phyloP scores from a whole-genome alignment of 2,888 invertebrate genomes.

The Aproaerema taeniolella region DNA sequence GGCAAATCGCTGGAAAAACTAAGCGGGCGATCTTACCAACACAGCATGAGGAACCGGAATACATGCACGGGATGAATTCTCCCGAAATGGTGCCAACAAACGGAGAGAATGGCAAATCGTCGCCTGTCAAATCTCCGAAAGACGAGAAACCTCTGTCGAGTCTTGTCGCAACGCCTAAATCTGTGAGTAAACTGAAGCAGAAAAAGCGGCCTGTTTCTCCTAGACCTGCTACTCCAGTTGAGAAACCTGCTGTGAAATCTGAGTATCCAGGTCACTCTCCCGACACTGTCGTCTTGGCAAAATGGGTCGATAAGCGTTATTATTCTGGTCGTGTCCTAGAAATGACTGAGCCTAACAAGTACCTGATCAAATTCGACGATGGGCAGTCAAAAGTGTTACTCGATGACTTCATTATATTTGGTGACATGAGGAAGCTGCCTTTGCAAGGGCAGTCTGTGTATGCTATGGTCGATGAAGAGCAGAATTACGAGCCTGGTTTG shows the following conservation, averaged over 20 bases:
- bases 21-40: conserved; percentile 63
- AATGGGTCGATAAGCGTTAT: conserved; percentile 82
- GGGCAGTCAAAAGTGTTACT: conserved; percentile 76
- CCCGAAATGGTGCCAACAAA: conserved; percentile 69
- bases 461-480: conserved; percentile 71
- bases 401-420: conserved; percentile 80
- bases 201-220: conserved; percentile 62
- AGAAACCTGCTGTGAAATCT: conserved; percentile 43
- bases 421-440: conserved; percentile 66
- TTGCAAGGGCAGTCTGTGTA: conserved; percentile 74
- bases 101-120: conserved; percentile 47
- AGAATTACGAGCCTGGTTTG: conserved; percentile 73
- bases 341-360: conserved; percentile 77
- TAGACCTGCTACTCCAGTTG: conserved; percentile 62
- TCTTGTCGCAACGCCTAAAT: conserved; percentile 60
- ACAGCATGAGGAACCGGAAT: conserved; percentile 62
- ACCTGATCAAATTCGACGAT: conserved; percentile 80
- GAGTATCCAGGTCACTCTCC: conserved; percentile 59
- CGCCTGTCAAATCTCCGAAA: conserved; percentile 51
- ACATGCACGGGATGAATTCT: conserved; percentile 65
- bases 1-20: conserved; percentile 60
- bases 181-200: conserved; percentile 59
- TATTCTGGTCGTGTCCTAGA: conserved; percentile 80
- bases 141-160: conserved; percentile 55
- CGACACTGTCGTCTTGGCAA: conserved; percentile 77